Evolutionary conservation across 2,888 invertebrate species (phyloP).

Genomic region (Stomorhina lunata): DNA sequence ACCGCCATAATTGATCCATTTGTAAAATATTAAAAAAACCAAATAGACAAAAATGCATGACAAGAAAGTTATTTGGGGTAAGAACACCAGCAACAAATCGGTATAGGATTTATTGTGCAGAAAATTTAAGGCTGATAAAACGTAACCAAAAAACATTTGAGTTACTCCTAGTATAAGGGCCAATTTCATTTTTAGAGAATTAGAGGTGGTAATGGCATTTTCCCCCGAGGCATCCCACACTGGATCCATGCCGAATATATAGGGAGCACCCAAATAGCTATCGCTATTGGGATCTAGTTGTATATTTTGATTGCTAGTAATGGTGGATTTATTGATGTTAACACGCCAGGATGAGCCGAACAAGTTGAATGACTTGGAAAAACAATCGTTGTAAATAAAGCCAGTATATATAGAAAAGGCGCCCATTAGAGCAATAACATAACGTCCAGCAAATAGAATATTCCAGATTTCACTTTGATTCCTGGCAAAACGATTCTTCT

Average conservation of each 20-base stretch:
- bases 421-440: slow-evolving; percentile 98
- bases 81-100: slow-evolving; percentile 88
- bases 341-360: slow-evolving; percentile 93
- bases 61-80: slow-evolving; percentile 94
- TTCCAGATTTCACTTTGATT: slow-evolving; percentile 93
- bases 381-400: slow-evolving; percentile 96
- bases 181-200: slow-evolving; percentile 97
- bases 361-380: slow-evolving; percentile 94
- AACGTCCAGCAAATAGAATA: slow-evolving; percentile 97
- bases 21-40: slow-evolving; percentile 92
- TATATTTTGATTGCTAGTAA: slow-evolving; percentile 79
- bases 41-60: slow-evolving; percentile 92
- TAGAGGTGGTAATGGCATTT: slow-evolving; percentile 94
- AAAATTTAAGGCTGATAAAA: slow-evolving; percentile 88
- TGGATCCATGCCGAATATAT: slow-evolving; percentile 90
- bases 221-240: slow-evolving; percentile 87
- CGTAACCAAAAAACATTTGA: slow-evolving; percentile 97
- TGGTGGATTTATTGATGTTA: slow-evolving; percentile 81
- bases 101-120: slow-evolving; percentile 84
- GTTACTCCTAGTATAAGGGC: slow-evolving; percentile 95
- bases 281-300: slow-evolving; percentile 83
- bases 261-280: slow-evolving; percentile 80
- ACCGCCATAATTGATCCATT: slow-evolving; percentile 89
- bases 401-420: slow-evolving; percentile 98
- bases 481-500: slow-evolving; percentile 79